These are phyloP conservation scores for Vimba vimba DNA, from an alignment of 2,113 vertebrate genomes.

Conservation along the genomic window DNA sequence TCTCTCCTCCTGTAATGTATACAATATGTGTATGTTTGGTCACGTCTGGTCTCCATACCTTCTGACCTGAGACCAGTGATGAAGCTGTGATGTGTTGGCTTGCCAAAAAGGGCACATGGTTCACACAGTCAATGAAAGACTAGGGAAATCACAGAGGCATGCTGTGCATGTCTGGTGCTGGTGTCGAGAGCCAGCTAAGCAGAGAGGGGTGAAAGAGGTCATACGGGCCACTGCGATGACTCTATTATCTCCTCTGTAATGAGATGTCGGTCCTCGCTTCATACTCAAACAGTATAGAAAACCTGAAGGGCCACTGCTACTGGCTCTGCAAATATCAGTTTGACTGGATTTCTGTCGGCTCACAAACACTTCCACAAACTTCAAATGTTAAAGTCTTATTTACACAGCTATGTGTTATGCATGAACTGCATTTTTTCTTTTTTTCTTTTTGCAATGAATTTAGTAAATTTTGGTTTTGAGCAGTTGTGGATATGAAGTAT, in stretches of 20 bases:
- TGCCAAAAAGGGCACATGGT: constrained; percentile 35
- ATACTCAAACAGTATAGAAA: constrained; percentile 7
- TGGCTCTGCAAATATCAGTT: constrained; percentile 44
- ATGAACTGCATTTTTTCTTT: not conserved
- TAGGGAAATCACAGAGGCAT: constrained; percentile 18
- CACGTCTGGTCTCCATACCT: not conserved
- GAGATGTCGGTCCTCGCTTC: constrained; percentile 42
- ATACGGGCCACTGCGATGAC: constrained; percentile 22
- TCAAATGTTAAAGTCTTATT: constrained; percentile 17
- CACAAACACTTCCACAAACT: constrained; percentile 13
- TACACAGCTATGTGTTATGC: not conserved
- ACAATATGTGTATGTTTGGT: not conserved
- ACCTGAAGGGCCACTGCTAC: constrained; percentile 1
- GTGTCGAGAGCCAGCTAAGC: constrained; percentile 29
- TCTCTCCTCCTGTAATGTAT: constrained; percentile 12
- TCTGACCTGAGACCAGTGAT: constrained; percentile 13
- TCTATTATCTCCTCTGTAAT: constrained; percentile 56
- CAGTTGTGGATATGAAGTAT: not conserved
- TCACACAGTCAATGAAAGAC: not conserved
- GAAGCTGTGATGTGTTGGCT: constrained; percentile 22
- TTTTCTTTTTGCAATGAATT: not conserved
- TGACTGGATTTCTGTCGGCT: constrained; percentile 27
- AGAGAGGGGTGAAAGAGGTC: constrained; percentile 38
- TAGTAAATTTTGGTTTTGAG: not conserved
- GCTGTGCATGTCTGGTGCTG: constrained; percentile 32